phyloP scores from a whole-genome alignment of 2,113 vertebrate genomes.

The Sylvilagus bachmani region DNA sequence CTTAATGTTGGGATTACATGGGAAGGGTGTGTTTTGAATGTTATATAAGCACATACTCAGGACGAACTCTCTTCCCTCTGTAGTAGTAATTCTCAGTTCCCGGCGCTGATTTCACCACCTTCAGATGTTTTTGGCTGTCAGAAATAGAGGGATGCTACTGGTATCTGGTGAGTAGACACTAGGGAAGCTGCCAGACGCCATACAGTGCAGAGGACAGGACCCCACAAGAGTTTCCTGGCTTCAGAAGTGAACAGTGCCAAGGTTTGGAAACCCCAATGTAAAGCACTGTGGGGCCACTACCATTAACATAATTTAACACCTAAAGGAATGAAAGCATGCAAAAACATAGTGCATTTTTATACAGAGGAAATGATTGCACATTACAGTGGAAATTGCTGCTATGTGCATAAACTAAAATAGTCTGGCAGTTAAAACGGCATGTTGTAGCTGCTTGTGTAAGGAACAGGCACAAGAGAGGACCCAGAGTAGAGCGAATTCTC shows the following conservation, averaged over 20 bases:
- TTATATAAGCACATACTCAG: neutral
- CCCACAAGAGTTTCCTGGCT: neutral
- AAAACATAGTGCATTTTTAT: constrained; percentile 7
- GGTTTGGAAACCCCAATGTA: neutral
- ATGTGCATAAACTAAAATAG: neutral
- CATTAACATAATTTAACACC: neutral
- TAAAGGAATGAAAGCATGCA: neutral
- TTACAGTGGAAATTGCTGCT: constrained; percentile 18
- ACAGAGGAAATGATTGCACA: neutral
- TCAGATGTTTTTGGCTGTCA: neutral
- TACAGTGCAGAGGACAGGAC: neutral
- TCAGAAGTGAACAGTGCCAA: neutral
- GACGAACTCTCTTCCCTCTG: neutral
- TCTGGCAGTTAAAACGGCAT: constrained; percentile 27
- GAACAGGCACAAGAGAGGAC: neutral
- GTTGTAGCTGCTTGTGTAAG: constrained; percentile 24
- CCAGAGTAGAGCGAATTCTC: neutral
- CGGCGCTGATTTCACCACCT: neutral
- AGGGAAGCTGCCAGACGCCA: neutral
- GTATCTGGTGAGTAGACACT: neutral
- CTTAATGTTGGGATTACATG: neutral
- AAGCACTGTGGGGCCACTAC: neutral
- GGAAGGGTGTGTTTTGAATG: constrained; percentile 25
- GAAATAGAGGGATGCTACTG: neutral
- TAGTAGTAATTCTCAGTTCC: neutral